Evolutionary conservation across 2,797 vertebrate species (phyloP), one percentile per base, ranked within the genome.

Genomic region (Agapornis canus): DNA sequence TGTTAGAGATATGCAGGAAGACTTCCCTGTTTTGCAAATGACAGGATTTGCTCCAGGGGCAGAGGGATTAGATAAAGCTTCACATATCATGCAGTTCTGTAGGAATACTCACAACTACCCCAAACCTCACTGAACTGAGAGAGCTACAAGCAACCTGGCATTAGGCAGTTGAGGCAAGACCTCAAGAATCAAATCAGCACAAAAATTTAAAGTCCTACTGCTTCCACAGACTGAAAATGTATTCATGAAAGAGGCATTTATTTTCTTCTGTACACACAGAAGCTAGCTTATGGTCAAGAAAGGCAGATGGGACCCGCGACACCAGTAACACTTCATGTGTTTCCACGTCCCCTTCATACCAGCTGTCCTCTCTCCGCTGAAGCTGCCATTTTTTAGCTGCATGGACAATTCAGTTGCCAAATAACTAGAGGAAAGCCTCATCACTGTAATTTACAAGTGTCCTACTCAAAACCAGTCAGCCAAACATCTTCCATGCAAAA

Each of bases 401-500:
- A 18, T 5, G 65, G 82, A 78, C 64, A 86, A 91, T 21, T 56
- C 77, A 59, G 47, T 25, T 96, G 82, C 92, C 92, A 96, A 92
- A 87, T 77, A 81, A 81, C 88, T 31, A 75, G 72, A 91, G 82
- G 76, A 91, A 95, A 90, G 61, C 80, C 88, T 89, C 88, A 75
- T 13, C 72, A 92, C 80, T 90, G 1, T 49, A 81, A 92, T 90
- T 93, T 89, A 86, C 35, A 79, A 78, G 76, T 83, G 92, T 21
- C 78, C 90, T 82, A 94, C 90, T 96, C 91, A 83, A 40, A 70
- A 71, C 31, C 78, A 76, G 66, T 40, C 82, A 94, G 90, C 82
- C 91, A 92, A 96, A 92, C 66, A 79, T 83, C 81, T 80, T 26
- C 87, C 94, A 94, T 70, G 83, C 94, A 94, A 86, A 93, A 90